Evolutionary conservation across 1,140 invertebrate genomes (phyloP).

Genomic region (Reticulitermes speratus): DNA sequence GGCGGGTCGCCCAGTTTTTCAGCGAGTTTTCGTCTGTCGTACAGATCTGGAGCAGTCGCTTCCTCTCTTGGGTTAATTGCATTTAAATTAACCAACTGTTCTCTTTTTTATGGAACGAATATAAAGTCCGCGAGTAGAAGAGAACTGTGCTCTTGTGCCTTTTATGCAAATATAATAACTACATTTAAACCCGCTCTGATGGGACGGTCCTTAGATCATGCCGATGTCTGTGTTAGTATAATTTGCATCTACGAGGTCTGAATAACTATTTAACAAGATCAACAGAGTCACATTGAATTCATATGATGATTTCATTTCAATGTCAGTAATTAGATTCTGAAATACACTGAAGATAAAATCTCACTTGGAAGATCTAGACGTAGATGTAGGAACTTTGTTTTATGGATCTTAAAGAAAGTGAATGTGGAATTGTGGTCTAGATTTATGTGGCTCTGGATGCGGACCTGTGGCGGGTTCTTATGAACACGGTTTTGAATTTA

Average conservation of each 20-base stretch:
- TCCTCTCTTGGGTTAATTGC: not conserved
- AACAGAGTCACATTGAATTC: not conserved
- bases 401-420: no score
- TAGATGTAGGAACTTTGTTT: no score
- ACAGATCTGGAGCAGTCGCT: not conserved
- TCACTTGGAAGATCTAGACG: no score
- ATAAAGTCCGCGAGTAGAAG: not conserved
- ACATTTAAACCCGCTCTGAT: not conserved
- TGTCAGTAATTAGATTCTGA: not conserved
- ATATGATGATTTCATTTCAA: not conserved
- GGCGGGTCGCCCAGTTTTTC: not conserved
- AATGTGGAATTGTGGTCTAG: no score
- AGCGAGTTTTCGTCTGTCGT: not conserved
- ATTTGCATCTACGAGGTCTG: not conserved
- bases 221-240: not conserved
- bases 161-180: slow-evolving; percentile 1
- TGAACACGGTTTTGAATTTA: no score
- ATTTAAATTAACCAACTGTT: not conserved
- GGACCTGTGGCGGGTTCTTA: no score
- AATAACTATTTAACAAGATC: not conserved
- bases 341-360: no score
- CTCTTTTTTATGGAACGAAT: not conserved
- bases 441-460: no score
- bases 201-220: not conserved
- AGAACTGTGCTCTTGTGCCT: not conserved